Evolutionary conservation across 2,888 invertebrate genomes (phyloP).

Genomic region (Clunio marinus): DNA sequence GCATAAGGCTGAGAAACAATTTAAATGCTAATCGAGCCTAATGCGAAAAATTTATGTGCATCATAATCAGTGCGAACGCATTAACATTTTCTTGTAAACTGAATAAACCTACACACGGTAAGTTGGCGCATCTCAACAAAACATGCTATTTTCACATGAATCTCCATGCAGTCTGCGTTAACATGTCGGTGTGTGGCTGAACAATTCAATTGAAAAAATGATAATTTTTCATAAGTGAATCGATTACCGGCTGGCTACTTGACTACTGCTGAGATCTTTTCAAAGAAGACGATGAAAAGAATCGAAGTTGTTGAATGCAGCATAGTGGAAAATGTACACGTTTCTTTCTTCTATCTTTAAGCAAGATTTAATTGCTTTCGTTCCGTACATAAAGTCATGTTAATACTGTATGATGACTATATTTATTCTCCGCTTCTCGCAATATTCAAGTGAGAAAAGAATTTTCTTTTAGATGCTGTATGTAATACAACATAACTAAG

Average conservation of each 20-base stretch:
- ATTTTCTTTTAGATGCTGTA: no score
- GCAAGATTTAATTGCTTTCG: neutral
- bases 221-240: neutral
- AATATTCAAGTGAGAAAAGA: no score
- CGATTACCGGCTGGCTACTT: conserved; percentile 23
- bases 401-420: no score
- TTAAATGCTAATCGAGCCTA: conserved; percentile 24
- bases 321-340: neutral
- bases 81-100: neutral
- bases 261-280: no score
- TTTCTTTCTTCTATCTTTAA: neutral
- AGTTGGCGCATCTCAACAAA: neutral
- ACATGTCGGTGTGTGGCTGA: conserved; percentile 12
- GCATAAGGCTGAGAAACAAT: neutral
- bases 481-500: no score
- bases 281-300: no score
- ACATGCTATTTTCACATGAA: conserved; percentile 33
- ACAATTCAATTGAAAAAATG: conserved; percentile 24
- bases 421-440: no score
- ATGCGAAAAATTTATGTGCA: neutral
- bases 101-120: conserved; percentile 1
- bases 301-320: neutral
- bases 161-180: neutral
- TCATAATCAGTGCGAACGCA: neutral
- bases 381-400: no score